Percentiles rank a stretch among this genome's conserved stretches.
Evolutionary conservation across 2,797 vertebrate genomes (phyloP).

Genomic region (Sarcophilus harrisii): DNA sequence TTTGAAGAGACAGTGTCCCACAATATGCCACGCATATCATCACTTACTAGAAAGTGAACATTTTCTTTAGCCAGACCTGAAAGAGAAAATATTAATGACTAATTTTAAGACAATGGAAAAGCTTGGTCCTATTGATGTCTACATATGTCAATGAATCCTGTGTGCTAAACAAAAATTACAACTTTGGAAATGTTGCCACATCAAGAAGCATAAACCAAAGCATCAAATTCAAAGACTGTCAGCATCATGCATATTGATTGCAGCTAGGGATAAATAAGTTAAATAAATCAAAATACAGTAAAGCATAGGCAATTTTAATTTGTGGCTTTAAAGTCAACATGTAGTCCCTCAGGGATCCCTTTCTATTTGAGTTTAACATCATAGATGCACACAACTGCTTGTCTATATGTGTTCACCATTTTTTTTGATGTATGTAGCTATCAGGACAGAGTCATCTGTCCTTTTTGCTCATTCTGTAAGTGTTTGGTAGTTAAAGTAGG

Average conservation of each 20-base stretch:
- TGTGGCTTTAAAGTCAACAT: background rate
- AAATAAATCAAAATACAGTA: background rate
- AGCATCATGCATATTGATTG: background rate
- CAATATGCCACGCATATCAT: slow-evolving; percentile 51
- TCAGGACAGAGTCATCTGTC: slow-evolving; percentile 1
- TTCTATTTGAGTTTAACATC: background rate
- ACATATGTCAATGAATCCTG: slow-evolving; percentile 36
- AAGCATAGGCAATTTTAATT: background rate
- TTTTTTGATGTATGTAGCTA: background rate
- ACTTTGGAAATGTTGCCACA: background rate
- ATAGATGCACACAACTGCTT: background rate
- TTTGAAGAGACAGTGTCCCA: slow-evolving; percentile 59
- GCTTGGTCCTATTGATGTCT: slow-evolving; percentile 40
- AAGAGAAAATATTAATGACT: slow-evolving; percentile 68
- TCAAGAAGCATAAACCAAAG: background rate
- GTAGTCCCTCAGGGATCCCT: background rate
- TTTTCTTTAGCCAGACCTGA: slow-evolving; percentile 61
- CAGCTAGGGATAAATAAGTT: background rate
- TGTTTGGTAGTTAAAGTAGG: background rate
- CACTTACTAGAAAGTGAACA: slow-evolving; percentile 26
- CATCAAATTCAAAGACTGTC: background rate
- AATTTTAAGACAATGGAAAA: slow-evolving; percentile 49
- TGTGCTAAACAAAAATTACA: background rate
- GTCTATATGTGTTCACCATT: background rate
- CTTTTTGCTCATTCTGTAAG: slow-evolving; percentile 26